Evolutionary conservation across 2,888 invertebrate genomes (phyloP), one percentile per base, ranked within the genome.

Genomic region (Dorcus hopei): DNA sequence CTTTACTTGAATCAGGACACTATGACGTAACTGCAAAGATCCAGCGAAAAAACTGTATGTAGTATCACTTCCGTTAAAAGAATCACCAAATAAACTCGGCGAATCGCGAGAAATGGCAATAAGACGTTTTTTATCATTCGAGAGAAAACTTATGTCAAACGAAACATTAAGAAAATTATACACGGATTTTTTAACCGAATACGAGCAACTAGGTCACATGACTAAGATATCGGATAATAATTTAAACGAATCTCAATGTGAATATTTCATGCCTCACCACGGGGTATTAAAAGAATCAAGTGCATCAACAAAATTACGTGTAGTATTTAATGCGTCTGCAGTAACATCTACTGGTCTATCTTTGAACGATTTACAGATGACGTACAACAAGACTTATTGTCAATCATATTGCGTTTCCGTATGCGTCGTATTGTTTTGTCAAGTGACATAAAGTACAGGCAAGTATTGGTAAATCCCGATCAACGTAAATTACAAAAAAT

Each of bases 401-500:
- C 52, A 9, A 52, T 52, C 14, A 9, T 57, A 38, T 9, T 57
- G 5, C 14, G 57, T 38, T 57, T 52, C 47, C 38, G 51, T 3
- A 23, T n/a, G 5, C 49, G 54, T 39, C 23, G 16, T 26, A 41
- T 33, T 16, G 58, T 58, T 33, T 33, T 57, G 16, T 39, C 52
- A 53, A 16, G 19, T 6, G 54, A 54, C n/a, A 41, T 54, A 14
- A 19, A 38, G 54, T 74, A 69, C 49, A 61, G 66, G 0, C 70
- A 72, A 55, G 63, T 74, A 7, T 4, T 55, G 4, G 50, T 72
- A 0, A 48, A 64, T 11, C 61, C 64, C 5, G 49, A 59, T 2
- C 61, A 73, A 19, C 48, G 52, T 1, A 52, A 66, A 40, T 63
- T 62, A 39, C 65, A 68, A 9, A 38, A 66, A 39, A 69, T 68